phyloP scores from a whole-genome alignment of 2,888 invertebrate genomes.

The Phengaris arion region DNA sequence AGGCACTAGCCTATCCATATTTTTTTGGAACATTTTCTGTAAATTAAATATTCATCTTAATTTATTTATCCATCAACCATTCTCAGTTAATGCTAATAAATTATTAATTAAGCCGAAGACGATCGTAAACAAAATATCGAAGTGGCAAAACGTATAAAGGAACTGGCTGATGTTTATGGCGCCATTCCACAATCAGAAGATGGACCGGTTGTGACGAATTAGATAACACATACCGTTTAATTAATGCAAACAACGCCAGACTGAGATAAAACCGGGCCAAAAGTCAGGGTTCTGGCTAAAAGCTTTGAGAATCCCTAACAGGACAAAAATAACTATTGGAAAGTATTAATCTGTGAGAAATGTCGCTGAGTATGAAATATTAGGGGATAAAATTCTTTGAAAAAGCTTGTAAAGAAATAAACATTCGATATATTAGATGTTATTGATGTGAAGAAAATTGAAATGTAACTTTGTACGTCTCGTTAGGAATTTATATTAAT shows the following conservation, averaged over 20 bases:
- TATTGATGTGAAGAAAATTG: slow-evolving; percentile 6
- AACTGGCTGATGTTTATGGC: slow-evolving; percentile 17
- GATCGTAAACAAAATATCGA: slow-evolving; percentile 21
- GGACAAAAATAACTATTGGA: too few relatives aligned
- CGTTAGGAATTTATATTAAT: slow-evolving; percentile 14
- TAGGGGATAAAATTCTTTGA: too few relatives aligned
- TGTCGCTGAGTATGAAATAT: too few relatives aligned
- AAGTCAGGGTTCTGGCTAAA: slow-evolving; percentile 12
- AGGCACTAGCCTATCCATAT: not conserved
- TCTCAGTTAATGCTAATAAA: not conserved
- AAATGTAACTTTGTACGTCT: slow-evolving; percentile 8
- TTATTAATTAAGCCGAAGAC: slow-evolving; percentile 6
- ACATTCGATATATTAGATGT: not conserved
- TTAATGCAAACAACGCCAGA: slow-evolving; percentile 29
- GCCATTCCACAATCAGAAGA: slow-evolving; percentile 26
- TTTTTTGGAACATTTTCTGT: not conserved
- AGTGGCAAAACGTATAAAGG: slow-evolving; percentile 16
- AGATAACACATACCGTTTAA: slow-evolving; percentile 26
- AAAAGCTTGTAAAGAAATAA: not conserved
- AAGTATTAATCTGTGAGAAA: too few relatives aligned
- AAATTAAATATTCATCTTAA: not conserved
- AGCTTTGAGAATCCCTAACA: slow-evolving; percentile 3
- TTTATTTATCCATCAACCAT: not conserved
- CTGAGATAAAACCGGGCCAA: slow-evolving; percentile 10
- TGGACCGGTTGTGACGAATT: slow-evolving; percentile 27